Evolutionary conservation across 2,888 invertebrate species (phyloP), one percentile per base, ranked within the genome.

Genomic region (Synergus laeviventris): DNA sequence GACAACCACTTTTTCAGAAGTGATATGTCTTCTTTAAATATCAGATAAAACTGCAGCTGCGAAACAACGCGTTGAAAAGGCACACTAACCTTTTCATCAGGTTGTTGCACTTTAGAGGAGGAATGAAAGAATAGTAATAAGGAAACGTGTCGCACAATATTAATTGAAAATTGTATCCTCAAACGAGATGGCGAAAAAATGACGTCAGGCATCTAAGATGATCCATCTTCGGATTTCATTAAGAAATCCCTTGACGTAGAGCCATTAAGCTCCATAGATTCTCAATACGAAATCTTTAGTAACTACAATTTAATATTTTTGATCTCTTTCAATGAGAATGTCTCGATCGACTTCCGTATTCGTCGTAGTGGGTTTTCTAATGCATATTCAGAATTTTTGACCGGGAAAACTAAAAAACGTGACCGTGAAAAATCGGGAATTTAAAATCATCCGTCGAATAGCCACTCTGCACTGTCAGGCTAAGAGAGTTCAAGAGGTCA

Each of bases 131-230:
- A 24, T 21, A 21, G 42, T 21, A 64, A 42, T 64, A 64, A 64
- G 64, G 42, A 64, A 64, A 64, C 4, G 38, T 12, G 62, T 16
- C 21, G 14, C 42, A 64, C 21, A 64, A 64, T 64, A 42, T 42
- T 64, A 64, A 64, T 66, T 45, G 38, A 62, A 62, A 62, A 18
- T 62, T 62, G 62, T 38, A 12, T 62, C 18, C 24, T 7, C 8
- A 1, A 62, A 62, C 9, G 8, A 42, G 18, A 64, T 42, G 12
- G 14, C 42, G 18, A 42, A 38, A 42, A 18, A 7, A 14, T 39
- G 8, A 16, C n/a, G 39, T 2, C 12, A n/a, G 16, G 8, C n/a
- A 45, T 45, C 16, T 49, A 2, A 8, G n/a, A n/a, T n/a, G 9
- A 49, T 49, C n/a, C 49, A 49, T n/a, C 49, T n/a, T 42, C 7